phyloP scores from a whole-genome alignment of 1,140 invertebrate species.

The Megathymus violae region DNA sequence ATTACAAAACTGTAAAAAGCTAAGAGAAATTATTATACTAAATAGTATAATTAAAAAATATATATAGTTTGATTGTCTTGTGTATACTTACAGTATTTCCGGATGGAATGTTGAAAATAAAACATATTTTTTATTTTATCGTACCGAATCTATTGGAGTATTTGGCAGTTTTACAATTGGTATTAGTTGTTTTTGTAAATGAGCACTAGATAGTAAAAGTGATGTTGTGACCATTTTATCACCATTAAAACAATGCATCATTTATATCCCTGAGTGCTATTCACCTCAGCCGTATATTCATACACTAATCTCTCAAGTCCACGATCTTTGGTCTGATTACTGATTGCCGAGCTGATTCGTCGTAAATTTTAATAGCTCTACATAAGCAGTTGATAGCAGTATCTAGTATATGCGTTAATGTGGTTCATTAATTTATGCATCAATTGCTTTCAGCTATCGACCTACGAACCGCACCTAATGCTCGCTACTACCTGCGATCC shows the following conservation, averaged over 20 bases:
- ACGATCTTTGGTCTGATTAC: constrained; percentile 22
- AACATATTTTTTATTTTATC: no score
- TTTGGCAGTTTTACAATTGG: no score
- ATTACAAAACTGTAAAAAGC: no score
- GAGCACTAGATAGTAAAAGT: no score
- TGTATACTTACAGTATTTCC: no score
- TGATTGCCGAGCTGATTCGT: constrained; percentile 17
- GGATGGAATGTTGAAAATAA: no score
- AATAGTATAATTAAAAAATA: no score
- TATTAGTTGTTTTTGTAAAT: no score
- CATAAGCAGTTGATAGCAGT: constrained; percentile 25
- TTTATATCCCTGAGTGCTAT: constrained; percentile 1
- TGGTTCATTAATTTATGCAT: constrained; percentile 24
- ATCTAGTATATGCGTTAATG: constrained; percentile 23
- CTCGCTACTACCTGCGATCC: constrained; percentile 12
- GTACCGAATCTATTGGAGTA: no score
- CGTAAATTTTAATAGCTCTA: constrained; percentile 31
- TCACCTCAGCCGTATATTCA: constrained; percentile 1
- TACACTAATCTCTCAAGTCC: constrained; percentile 1
- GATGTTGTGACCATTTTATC: no score
- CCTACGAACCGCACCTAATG: constrained; percentile 12
- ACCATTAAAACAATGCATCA: constrained; percentile 12
- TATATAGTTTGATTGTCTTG: no score
- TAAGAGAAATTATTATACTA: no score
- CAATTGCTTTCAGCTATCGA: constrained; percentile 22